These are phyloP conservation scores for Gavia stellata DNA, from an alignment of 2,113 vertebrate species.

Conservation along the genomic window DNA sequence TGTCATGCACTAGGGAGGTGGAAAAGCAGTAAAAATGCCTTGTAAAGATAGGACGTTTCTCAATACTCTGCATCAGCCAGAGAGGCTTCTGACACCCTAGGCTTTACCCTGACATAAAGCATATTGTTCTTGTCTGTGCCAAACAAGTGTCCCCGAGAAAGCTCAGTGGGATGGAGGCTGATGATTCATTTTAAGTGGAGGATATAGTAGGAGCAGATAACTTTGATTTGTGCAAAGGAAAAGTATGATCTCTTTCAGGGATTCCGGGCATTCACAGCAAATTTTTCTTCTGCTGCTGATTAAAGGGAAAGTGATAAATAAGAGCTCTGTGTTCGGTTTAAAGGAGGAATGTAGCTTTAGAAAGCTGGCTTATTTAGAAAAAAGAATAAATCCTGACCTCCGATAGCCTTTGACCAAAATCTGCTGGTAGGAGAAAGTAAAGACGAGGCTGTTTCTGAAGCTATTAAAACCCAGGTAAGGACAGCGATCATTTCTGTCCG, in stretches of 20 bases:
- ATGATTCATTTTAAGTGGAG: neutral
- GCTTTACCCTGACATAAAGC: slow-evolving; percentile 10
- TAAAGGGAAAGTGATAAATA: slow-evolving; percentile 45
- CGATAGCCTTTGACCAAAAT: slow-evolving; percentile 20
- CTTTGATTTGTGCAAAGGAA: slow-evolving; percentile 29
- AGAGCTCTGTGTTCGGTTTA: neutral
- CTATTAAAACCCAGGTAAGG: neutral
- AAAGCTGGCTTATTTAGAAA: neutral
- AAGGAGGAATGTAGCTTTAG: slow-evolving; percentile 18
- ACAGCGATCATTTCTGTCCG: neutral
- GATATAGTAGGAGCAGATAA: slow-evolving; percentile 23
- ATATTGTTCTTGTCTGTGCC: slow-evolving; percentile 1
- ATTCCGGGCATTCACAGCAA: neutral
- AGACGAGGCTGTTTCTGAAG: neutral
- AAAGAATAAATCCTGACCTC: neutral
- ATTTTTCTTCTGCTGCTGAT: slow-evolving; percentile 1
- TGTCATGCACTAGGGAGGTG: neutral
- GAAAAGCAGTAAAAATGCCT: neutral
- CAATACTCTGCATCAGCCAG: neutral
- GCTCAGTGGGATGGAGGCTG: slow-evolving; percentile 13
- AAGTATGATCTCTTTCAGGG: slow-evolving; percentile 36
- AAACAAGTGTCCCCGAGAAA: neutral
- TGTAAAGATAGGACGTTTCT: slow-evolving; percentile 40
- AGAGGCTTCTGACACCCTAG: neutral
- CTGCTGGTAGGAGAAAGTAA: neutral